phyloP scores from a whole-genome alignment of 2,797 vertebrate species.

The Fistularia commersonii region DNA sequence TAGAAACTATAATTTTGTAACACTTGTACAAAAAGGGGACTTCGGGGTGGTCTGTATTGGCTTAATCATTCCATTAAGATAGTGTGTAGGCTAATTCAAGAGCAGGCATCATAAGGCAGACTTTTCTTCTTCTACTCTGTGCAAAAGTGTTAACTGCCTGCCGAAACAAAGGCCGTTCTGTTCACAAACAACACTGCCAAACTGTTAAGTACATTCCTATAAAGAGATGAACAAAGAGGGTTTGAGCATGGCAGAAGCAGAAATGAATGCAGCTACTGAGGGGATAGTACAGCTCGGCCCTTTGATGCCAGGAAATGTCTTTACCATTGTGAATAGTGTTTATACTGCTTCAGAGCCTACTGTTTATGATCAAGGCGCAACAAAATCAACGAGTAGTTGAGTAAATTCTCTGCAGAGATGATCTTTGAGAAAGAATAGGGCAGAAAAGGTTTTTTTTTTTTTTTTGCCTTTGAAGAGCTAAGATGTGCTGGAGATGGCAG shows the following conservation, averaged over 20 bases:
- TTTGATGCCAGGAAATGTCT: conserved; percentile 70
- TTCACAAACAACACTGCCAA: conserved; percentile 68
- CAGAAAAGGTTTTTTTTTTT: too few species aligned
- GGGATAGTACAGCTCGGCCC: conserved; percentile 52
- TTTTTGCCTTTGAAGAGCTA: too few species aligned
- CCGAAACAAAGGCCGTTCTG: conserved; percentile 64
- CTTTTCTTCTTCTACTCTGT: conserved; percentile 51
- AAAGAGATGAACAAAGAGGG: conserved; percentile 72
- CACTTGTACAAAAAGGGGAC: conserved; percentile 32
- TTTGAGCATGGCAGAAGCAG: conserved; percentile 60
- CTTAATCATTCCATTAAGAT: conserved; percentile 63
- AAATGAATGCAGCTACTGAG: conserved; percentile 68
- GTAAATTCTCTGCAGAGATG: conserved; percentile 36
- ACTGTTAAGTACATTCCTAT: conserved; percentile 73
- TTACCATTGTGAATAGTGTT: conserved; percentile 52
- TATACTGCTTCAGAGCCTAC: conserved; percentile 42
- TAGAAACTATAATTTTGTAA: conserved; percentile 27
- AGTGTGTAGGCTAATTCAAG: conserved; percentile 61
- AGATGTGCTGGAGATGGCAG: not conserved
- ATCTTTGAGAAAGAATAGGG: conserved; percentile 22
- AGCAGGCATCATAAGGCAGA: conserved; percentile 56
- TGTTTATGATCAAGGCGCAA: conserved; percentile 48
- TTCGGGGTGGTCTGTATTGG: conserved; percentile 49
- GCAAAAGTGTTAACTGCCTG: conserved; percentile 60
- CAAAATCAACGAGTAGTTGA: conserved; percentile 50